Base-by-base conservation (phyloP, 2,888 invertebrate species). In the Anarsia innoxiella region DNA sequence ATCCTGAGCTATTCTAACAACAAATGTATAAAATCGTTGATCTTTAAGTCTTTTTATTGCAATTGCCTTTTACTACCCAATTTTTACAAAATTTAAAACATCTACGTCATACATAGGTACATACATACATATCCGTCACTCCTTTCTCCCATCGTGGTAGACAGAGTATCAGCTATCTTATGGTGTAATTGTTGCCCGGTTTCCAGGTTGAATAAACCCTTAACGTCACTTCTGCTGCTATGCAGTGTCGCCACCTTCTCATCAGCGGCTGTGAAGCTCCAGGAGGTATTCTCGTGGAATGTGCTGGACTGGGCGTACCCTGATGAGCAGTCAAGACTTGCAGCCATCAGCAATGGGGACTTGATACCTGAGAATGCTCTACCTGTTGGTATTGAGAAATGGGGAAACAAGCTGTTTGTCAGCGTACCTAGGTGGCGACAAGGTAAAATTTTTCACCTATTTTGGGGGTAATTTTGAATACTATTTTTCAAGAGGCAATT, bases 321-420 rank as follows among this genome's bases (percentile, higher is more conserved):
- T 1, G 88, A 88, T 46, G 77, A 87, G 12, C 73, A 78, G 33
- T 75, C 87, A 5, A 88, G 89, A 54, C 86, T 88, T 46, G 84
- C 88, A 43, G 93, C 92, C 0, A 69, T 93, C 5, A 65, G 85
- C 25, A 87, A 86, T 0, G 90, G 90, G 3, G 88, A 88, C 31
- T 90, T 89, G 48, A 87, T 91, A 6, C 93, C 92, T 0, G 91
- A 92, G 59, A 94, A 94, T 61, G 92, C 89, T 35, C 76, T 94
- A 1, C 94, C 94, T 0, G 93, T 94, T 1, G 95, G 94, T 12
- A 89, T 95, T 15, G 94, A 95, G 66, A 82, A 93, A 41, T 93
- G 91, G 90, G 87, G 86, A 44, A 90, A 93, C 60, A 93, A 93
- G 51, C 82, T 95, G n/a, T 95, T 94, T 65, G 89, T 95, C 13